phyloP scores from a whole-genome alignment of 2,797 vertebrate genomes.

The Catharus ustulatus region DNA sequence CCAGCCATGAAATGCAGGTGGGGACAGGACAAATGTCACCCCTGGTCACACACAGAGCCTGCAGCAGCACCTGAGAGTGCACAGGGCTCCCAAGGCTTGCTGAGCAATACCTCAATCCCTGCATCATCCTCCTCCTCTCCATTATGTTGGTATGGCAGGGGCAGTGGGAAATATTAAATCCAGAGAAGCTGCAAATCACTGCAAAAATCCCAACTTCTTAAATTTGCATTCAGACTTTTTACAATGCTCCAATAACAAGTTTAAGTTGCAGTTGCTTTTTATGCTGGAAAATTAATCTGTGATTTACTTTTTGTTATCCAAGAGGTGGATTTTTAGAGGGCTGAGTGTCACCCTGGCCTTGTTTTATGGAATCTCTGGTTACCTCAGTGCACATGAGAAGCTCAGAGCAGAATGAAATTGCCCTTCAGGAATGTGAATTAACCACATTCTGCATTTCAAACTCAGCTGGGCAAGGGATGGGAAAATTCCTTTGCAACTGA shows the following conservation, averaged over 20 bases:
- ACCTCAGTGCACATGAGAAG: neutral
- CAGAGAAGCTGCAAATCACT: neutral
- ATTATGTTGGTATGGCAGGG: neutral
- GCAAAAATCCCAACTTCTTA: neutral
- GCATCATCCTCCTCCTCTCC: neutral
- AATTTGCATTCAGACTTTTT: neutral
- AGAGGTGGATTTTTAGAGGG: neutral
- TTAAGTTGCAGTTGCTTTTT: neutral
- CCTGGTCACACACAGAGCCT: neutral
- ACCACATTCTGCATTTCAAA: neutral
- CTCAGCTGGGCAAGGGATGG: neutral
- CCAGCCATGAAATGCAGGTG: neutral
- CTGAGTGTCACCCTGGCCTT: neutral
- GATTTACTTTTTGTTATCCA: neutral
- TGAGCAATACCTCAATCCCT: neutral
- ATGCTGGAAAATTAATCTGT: neutral
- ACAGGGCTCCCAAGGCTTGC: neutral
- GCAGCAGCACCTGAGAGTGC: neutral
- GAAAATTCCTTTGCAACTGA: neutral
- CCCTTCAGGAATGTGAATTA: conserved; percentile 5
- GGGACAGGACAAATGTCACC: neutral
- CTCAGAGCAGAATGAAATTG: neutral
- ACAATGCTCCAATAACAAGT: neutral
- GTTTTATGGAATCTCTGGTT: neutral
- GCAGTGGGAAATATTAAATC: neutral